These are phyloP conservation scores for Caradrina clavipalpis DNA, from an alignment of 2,888 invertebrate species.

Conservation along the genomic window DNA sequence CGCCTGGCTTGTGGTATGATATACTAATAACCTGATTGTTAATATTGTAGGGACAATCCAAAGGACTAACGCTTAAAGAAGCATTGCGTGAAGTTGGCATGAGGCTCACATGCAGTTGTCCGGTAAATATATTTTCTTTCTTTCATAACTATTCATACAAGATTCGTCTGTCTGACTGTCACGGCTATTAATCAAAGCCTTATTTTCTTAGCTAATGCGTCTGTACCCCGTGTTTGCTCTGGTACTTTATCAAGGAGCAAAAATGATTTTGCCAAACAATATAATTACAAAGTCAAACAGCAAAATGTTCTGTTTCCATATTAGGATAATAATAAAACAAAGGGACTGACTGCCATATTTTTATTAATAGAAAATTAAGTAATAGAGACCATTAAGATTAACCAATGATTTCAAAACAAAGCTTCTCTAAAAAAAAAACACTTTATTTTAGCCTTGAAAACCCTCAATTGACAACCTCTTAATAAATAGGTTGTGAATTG, in stretches of 20 bases:
- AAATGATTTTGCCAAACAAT: not conserved
- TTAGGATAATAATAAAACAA: not conserved
- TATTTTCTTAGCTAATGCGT: not conserved
- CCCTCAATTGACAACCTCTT: too few relatives aligned
- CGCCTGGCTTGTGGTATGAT: not conserved
- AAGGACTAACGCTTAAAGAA: conserved; percentile 76
- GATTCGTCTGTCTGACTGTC: too few relatives aligned
- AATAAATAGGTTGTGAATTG: too few relatives aligned
- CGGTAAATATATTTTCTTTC: conserved; percentile 51
- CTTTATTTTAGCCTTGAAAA: too few relatives aligned
- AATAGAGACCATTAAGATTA: too few relatives aligned
- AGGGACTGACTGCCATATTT: too few relatives aligned
- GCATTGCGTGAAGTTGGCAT: conserved; percentile 67
- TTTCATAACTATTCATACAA: not conserved
- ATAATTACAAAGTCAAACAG: not conserved
- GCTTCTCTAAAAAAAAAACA: too few relatives aligned
- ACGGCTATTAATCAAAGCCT: too few relatives aligned
- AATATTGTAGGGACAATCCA: conserved; percentile 70
- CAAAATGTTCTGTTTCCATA: not conserved
- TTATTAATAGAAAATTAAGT: too few relatives aligned
- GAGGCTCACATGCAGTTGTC: conserved; percentile 46
- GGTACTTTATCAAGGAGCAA: conserved; percentile 4
- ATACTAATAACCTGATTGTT: not conserved
- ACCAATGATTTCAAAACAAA: too few relatives aligned
- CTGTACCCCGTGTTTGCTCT: conserved; percentile 8